Evolutionary conservation across 2,113 vertebrate genomes (phyloP), one percentile per base, ranked within the genome.

Genomic region (Apaloderma vittatum): DNA sequence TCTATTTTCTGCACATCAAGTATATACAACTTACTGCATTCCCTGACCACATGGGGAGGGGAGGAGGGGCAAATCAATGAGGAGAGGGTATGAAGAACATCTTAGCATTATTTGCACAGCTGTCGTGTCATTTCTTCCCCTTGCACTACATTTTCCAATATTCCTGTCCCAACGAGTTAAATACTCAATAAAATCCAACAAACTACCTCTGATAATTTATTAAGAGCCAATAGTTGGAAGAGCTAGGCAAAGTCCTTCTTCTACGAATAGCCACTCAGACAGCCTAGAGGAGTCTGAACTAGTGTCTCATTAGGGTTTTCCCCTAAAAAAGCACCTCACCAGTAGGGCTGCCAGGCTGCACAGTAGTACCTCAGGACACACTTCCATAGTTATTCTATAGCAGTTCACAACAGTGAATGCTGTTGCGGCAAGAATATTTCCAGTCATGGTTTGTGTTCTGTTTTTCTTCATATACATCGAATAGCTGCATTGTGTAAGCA

Each of bases 91-190:
- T 51, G 32, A 88, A 62, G 72, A 92, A 83, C 40, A 84, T 90
- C 46, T 59, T 74, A 29, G 75, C 51, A 48, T 86, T 95, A 46
- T 90, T 94, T 93, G 67, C 59, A 83, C 88, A 96, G 92, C 82
- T 93, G 72, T 88, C 59, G 51, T 77, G 40, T 61, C 37, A 62
- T 54, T 81, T 76, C 61, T 54, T 4, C 24, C 40, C 51, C 43
- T 46, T 76, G 34, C 22, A 46, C 63, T 94, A 83, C 5, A 19
- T 86, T 93, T 92, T 86, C 72, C 61, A 84, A 37, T 80, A 55
- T 90, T 88, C 24, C 14, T 52, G 34, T n/a, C 55, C 34, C 65
- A 81, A 45, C 11, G 26, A 40, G 26, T 79, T 72, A 85, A 93
- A 95, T 30, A 86, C 27, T 43, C 36, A 40, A 72, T 5, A 57